Evolutionary conservation across 2,113 vertebrate species (phyloP).

Genomic region (Malurus alboscapulatus): DNA sequence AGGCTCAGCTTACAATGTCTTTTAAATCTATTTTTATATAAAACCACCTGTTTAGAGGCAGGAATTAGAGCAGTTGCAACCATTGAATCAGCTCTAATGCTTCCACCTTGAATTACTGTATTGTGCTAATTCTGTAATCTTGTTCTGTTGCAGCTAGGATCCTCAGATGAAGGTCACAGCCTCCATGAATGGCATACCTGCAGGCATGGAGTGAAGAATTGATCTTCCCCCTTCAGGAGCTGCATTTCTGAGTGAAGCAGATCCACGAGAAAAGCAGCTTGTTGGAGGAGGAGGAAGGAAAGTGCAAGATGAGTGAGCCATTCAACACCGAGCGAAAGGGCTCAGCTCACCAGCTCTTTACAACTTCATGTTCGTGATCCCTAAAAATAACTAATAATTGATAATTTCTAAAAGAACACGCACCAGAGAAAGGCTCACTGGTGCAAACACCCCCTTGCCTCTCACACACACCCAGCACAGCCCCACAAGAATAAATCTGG

Average conservation of each 20-base stretch:
- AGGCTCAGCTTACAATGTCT: background rate
- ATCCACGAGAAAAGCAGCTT: background rate
- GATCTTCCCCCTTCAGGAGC: background rate
- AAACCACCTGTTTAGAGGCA: background rate
- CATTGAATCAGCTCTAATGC: background rate
- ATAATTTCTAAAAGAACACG: background rate
- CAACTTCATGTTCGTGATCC: background rate
- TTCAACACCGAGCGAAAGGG: background rate
- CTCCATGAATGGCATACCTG: background rate
- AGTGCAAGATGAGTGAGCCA: background rate
- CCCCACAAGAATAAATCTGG: background rate
- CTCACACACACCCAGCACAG: background rate
- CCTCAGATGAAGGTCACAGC: background rate
- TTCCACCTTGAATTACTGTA: background rate
- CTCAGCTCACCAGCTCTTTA: slow-evolving; percentile 3
- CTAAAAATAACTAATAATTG: background rate
- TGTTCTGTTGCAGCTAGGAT: background rate
- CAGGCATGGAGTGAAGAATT: background rate
- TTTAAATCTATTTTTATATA: background rate
- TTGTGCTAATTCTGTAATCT: background rate
- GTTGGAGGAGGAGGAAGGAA: background rate
- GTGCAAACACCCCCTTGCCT: background rate
- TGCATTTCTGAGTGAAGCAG: background rate
- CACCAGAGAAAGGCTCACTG: background rate
- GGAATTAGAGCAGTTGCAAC: background rate